Percentiles rank a stretch among this genome's conserved stretches.
These are phyloP conservation scores for Albula goreensis DNA, from an alignment of 2,113 vertebrate genomes.

Conservation along the genomic window DNA sequence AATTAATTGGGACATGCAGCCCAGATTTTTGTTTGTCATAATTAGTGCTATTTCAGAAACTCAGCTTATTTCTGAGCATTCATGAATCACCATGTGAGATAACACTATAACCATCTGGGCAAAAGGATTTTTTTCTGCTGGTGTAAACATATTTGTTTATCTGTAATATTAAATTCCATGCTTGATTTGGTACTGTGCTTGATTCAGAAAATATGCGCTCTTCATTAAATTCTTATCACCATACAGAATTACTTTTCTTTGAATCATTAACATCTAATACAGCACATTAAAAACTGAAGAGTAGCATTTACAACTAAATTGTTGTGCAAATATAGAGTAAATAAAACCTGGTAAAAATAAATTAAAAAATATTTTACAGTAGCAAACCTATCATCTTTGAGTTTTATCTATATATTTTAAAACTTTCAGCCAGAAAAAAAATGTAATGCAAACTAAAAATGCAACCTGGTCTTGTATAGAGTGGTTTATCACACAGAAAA, in stretches of 20 bases:
- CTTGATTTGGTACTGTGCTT: not conserved
- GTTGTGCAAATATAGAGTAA: no score
- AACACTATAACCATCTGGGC: not conserved
- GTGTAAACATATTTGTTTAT: not conserved
- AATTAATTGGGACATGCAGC: not conserved
- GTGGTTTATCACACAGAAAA: no score
- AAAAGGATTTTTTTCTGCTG: not conserved
- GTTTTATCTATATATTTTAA: no score
- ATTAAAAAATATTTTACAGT: no score
- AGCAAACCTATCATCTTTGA: no score
- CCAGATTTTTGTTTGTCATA: not conserved
- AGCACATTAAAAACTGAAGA: no score
- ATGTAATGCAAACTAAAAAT: no score
- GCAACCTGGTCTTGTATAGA: no score
- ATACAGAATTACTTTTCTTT: not conserved
- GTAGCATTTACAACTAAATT: no score
- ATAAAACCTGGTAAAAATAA: no score
- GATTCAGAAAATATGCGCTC: not conserved
- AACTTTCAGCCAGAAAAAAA: no score
- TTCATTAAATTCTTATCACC: not conserved
- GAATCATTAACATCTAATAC: not conserved
- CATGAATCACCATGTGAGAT: not conserved
- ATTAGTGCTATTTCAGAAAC: not conserved
- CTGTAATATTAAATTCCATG: not conserved
- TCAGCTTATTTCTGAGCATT: not conserved